Evolutionary conservation across 2,113 vertebrate species (phyloP), one percentile per base, ranked within the genome.

Genomic region (Pelecanus crispus): DNA sequence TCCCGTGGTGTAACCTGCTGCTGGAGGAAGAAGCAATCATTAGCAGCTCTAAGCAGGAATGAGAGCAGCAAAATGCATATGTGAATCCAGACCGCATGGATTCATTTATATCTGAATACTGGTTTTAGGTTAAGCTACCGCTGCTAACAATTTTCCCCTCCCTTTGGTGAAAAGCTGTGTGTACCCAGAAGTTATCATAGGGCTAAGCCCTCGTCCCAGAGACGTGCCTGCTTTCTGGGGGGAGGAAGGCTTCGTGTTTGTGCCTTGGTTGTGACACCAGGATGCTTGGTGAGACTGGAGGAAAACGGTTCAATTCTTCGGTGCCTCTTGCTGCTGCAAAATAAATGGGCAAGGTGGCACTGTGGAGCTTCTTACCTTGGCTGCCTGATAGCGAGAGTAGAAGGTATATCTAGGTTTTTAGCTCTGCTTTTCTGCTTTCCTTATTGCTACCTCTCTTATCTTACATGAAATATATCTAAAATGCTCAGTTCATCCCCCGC

Each of bases 261-360:
- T 49, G 47, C 53, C 19, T 21, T 5, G 17, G 9, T 29, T 28
- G 19, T 45, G 31, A 9, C 16, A 22, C 11, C 13, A 16, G 13
- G 26, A 11, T 19, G 29, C 17, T 44, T n/a, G 45, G 6, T 17
- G 55, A 58, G 68, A 3, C 13, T 7, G 59, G n/a, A 74, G 81
- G 26, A 59, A 63, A 36, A 13, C 1, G 38, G 2, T 49, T 21
- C 17, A 1, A 1, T 67, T 65, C 44, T 59, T 24, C 2, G 0
- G 7, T 68, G 53, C 19, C 34, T 45, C 68, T 55, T 66, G 81
- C 42, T 68, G 53, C 65, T 89, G 61, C 75, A n/a, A 3, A 17
- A 29, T 5, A 10, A 24, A 25, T 5, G 62, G 82, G 81, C 40
- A 49, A 55, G 84, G 81, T 65, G 90, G 77, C 77, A 88, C 77